These are phyloP conservation scores for Seladonia tumulorum DNA, from an alignment of 2,888 invertebrate genomes.

Conservation along the genomic window DNA sequence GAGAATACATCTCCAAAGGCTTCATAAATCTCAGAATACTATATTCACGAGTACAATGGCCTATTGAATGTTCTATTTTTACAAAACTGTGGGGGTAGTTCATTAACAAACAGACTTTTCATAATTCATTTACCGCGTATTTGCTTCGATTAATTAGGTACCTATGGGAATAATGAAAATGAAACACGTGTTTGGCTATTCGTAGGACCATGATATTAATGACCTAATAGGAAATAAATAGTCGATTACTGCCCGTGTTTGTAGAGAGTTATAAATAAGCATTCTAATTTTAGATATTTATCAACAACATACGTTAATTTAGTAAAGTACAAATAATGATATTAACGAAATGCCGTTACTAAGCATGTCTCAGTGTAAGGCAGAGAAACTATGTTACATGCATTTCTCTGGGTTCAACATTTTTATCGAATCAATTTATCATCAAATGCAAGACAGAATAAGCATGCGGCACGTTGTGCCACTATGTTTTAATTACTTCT, in stretches of 20 bases:
- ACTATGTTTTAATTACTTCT: slow-evolving; percentile 39
- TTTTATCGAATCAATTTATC: slow-evolving; percentile 19
- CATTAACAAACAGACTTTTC: neutral
- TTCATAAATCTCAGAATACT: neutral
- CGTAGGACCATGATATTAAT: neutral
- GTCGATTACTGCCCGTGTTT: neutral
- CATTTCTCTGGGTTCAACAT: neutral
- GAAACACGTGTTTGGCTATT: neutral
- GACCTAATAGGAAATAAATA: neutral
- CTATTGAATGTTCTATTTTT: neutral
- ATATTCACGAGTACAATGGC: too few relatives aligned
- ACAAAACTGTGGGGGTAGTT: neutral
- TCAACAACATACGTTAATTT: too few relatives aligned
- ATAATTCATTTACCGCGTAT: neutral
- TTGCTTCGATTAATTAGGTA: neutral
- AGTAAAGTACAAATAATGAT: too few relatives aligned
- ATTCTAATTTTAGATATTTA: neutral
- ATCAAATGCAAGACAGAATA: slow-evolving; percentile 28
- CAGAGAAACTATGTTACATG: neutral
- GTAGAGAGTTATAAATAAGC: neutral
- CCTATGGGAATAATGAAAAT: neutral
- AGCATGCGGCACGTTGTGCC: slow-evolving; percentile 14
- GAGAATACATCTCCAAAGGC: neutral
- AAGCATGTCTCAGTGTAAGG: neutral
- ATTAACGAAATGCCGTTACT: too few relatives aligned